Evolutionary conservation across 1,140 invertebrate species (phyloP).

Genomic region (Conus ventricosus): DNA sequence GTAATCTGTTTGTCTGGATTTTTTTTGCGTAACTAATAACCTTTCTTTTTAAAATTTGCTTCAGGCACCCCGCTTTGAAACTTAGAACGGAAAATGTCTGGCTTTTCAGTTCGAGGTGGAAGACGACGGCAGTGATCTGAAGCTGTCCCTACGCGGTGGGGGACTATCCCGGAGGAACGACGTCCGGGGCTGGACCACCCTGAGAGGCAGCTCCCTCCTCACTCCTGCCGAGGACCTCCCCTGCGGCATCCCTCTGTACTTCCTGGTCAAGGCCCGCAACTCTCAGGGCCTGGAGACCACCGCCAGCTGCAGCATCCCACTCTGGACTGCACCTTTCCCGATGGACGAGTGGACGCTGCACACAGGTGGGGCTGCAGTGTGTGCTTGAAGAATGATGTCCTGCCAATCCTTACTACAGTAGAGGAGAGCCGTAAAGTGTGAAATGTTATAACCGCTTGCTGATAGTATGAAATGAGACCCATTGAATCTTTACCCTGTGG

Average conservation of each 20-base stretch:
- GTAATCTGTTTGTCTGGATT: no score
- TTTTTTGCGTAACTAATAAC: no score
- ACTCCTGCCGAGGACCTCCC: constrained; percentile 35
- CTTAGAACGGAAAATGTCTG: no score
- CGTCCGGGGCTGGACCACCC: constrained; percentile 49
- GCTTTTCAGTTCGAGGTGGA: background rate
- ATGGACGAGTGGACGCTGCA: constrained; percentile 42
- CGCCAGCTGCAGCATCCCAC: constrained; percentile 43
- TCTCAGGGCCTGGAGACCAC: constrained; percentile 41
- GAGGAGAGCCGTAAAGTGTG: no score
- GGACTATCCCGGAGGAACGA: constrained; percentile 48
- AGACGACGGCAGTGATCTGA: constrained; percentile 24
- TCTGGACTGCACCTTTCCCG: constrained; percentile 52
- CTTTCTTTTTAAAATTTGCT: no score
- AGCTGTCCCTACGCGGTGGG: constrained; percentile 46
- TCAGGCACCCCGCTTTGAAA: no score
- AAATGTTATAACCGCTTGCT: no score
- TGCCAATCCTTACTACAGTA: no score
- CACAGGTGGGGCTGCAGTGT: background rate
- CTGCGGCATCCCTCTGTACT: constrained; percentile 53
- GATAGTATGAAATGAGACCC: no score
- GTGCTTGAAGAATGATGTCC: background rate
- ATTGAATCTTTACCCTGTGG: no score
- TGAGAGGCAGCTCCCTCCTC: constrained; percentile 44
- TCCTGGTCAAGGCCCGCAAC: constrained; percentile 52